Evolutionary conservation across 2,113 vertebrate species (phyloP).

Genomic region (Corythoichthys haematopterus): DNA sequence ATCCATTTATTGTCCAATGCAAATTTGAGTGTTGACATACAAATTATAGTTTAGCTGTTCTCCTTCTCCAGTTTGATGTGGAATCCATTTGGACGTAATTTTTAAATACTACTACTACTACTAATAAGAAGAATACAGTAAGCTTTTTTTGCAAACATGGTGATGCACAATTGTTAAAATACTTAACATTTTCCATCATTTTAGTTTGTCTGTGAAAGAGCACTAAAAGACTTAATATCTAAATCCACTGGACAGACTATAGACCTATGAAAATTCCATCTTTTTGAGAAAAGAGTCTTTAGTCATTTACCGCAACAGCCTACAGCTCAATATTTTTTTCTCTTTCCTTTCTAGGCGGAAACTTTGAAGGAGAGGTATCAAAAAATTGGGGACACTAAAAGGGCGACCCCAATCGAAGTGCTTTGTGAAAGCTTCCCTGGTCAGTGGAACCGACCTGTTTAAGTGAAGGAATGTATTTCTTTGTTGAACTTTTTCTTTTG

Average conservation of each 20-base stretch:
- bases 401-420: slow-evolving; percentile 90
- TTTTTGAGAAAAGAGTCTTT: not conserved
- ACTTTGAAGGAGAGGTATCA: slow-evolving; percentile 96
- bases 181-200: not conserved
- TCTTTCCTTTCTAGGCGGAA: slow-evolving; percentile 75
- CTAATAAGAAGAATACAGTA: not conserved
- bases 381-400: slow-evolving; percentile 96
- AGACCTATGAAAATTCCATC: slow-evolving; percentile 6
- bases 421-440: slow-evolving; percentile 95
- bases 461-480: not conserved
- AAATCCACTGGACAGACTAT: not conserved
- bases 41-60: not conserved
- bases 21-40: not conserved
- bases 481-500: not conserved
- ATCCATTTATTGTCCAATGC: not conserved
- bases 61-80: not conserved
- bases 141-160: not conserved
- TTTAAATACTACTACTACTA: not conserved
- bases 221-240: not conserved
- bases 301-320: not conserved
- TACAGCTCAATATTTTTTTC: not conserved
- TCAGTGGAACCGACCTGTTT: slow-evolving; percentile 53
- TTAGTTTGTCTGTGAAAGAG: not conserved
- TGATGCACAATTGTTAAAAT: not conserved
- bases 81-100: not conserved